These are phyloP conservation scores for Andrena bicolor DNA, from an alignment of 2,888 invertebrate species.

Conservation along the genomic window DNA sequence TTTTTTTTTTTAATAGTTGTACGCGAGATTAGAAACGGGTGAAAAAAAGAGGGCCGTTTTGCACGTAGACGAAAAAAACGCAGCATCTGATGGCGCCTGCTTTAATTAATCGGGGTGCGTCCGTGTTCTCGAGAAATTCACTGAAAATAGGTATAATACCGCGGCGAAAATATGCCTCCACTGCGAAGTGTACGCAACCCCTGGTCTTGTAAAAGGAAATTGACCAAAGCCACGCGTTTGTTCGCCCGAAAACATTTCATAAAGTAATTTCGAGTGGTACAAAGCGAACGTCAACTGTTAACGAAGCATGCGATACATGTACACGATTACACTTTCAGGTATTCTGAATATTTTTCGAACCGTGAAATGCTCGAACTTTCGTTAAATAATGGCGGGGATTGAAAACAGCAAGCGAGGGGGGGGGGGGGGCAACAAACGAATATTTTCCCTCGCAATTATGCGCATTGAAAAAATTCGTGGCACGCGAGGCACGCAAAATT, in stretches of 20 bases:
- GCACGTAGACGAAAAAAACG: conserved; percentile 23
- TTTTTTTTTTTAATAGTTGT: conserved; percentile 31
- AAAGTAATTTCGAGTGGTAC: neutral
- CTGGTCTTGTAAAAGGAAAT: neutral
- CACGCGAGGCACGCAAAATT: neutral
- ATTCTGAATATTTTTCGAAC: conserved; percentile 9
- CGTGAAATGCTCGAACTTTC: conserved; percentile 4
- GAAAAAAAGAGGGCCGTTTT: neutral
- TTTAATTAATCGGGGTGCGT: conserved; percentile 36
- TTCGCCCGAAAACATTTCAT: neutral
- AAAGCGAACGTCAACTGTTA: neutral
- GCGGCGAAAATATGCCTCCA: neutral
- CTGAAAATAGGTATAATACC: neutral
- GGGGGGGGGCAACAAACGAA: neutral
- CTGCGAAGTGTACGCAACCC: neutral
- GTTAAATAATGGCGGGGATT: neutral
- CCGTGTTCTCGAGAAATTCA: neutral
- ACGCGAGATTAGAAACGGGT: conserved; percentile 30
- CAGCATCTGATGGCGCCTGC: neutral
- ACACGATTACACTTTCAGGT: neutral
- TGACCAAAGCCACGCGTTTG: neutral
- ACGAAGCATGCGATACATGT: neutral
- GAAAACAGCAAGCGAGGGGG: neutral
- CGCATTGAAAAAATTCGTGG: neutral
- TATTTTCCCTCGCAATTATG: conserved; percentile 26